phyloP scores from a whole-genome alignment of 2,888 invertebrate species.

The Tridacna gigas region DNA sequence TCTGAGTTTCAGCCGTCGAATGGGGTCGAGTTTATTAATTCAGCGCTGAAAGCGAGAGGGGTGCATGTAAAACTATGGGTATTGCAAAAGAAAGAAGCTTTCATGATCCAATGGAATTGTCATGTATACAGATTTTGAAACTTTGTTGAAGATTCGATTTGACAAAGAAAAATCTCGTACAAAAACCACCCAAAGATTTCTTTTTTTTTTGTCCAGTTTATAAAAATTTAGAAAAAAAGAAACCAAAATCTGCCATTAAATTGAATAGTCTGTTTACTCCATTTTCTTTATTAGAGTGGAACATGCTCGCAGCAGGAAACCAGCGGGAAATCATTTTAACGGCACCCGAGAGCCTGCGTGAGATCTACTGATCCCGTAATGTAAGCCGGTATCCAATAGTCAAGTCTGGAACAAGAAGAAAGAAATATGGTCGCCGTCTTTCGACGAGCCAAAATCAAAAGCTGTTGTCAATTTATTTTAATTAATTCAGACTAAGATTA shows the following conservation, averaged over 20 bases:
- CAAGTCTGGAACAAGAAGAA: not conserved
- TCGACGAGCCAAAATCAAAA: conserved; percentile 1
- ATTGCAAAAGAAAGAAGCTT: too few relatives aligned
- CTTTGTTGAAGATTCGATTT: too few relatives aligned
- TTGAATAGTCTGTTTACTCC: conserved; percentile 23
- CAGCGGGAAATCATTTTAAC: conserved; percentile 13
- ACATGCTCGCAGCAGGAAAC: conserved; percentile 25
- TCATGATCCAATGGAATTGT: too few relatives aligned
- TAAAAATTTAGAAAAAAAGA: conserved; percentile 1
- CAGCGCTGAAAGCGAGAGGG: too few relatives aligned
- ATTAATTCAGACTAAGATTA: conserved; percentile 24
- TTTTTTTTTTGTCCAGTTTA: too few relatives aligned
- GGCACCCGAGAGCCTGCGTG: conserved; percentile 16
- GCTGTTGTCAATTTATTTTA: conserved; percentile 22
- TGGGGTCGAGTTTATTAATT: too few relatives aligned
- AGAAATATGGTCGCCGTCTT: conserved; percentile 9
- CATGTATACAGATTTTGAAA: too few relatives aligned
- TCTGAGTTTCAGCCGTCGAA: too few relatives aligned
- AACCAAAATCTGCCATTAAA: conserved; percentile 23
- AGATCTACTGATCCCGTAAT: conserved; percentile 23
- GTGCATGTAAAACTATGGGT: too few relatives aligned
- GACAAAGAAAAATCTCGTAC: too few relatives aligned
- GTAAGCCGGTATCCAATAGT: conserved; percentile 19
- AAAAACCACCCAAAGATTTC: too few relatives aligned
- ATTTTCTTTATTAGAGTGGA: conserved; percentile 28